Evolutionary conservation across 1,140 invertebrate species (phyloP).

Genomic region (Aricia agestis): DNA sequence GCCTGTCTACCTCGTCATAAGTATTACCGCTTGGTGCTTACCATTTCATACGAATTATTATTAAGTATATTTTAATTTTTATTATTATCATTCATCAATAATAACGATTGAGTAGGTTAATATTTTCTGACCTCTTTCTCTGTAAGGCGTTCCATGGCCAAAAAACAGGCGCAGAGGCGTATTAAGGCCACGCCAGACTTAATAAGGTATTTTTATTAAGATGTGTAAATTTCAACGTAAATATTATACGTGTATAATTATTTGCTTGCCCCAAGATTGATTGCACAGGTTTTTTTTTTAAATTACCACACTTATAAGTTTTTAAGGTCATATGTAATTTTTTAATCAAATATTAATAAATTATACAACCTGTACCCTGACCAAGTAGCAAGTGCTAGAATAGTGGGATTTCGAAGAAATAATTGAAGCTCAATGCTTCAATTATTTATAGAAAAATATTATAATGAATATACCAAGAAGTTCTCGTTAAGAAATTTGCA

Average conservation of each 20-base stretch:
- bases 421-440: no score
- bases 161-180: constrained; percentile 8
- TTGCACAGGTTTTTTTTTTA: not conserved
- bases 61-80: not conserved
- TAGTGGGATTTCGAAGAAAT: no score
- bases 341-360: not conserved
- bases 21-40: no score
- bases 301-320: not conserved
- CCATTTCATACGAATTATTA: no score
- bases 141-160: constrained; percentile 9
- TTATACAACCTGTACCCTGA: not conserved
- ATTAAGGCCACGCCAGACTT: not conserved
- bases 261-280: not conserved
- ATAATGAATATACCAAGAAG: no score
- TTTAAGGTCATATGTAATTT: not conserved
- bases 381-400: not conserved
- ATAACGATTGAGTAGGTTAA: constrained; percentile 1
- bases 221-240: constrained; percentile 8
- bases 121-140: constrained; percentile 11
- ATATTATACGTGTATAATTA: constrained; percentile 4
- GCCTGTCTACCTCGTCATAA: no score
- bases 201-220: constrained; percentile 12
- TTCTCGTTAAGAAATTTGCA: not conserved
- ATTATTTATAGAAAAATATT: no score
- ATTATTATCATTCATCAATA: not conserved